phyloP scores from a whole-genome alignment of 2,888 invertebrate genomes.

The Orgyia antiqua region DNA sequence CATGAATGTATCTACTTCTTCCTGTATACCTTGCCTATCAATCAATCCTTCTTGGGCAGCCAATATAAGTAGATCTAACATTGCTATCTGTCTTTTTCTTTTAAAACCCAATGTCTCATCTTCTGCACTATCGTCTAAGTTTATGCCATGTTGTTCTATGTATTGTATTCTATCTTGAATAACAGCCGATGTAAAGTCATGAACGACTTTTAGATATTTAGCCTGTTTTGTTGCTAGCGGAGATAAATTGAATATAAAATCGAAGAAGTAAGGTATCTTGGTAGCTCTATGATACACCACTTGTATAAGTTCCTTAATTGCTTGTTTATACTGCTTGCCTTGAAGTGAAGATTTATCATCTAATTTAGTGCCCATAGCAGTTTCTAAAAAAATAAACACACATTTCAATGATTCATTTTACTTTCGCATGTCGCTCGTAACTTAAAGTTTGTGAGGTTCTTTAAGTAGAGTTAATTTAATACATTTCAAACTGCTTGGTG shows the following conservation, averaged over 20 bases:
- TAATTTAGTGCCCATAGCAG: slow-evolving; percentile 83
- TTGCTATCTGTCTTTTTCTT: slow-evolving; percentile 71
- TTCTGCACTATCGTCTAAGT: slow-evolving; percentile 15
- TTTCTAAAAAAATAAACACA: slow-evolving; percentile 51
- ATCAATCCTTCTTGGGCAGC: slow-evolving; percentile 69
- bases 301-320: slow-evolving; percentile 66
- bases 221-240: slow-evolving; percentile 66
- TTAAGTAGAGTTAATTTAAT: too few relatives aligned
- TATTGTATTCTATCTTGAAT: slow-evolving; percentile 40
- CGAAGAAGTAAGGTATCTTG: slow-evolving; percentile 76
- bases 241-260: slow-evolving; percentile 71
- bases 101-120: slow-evolving; percentile 31
- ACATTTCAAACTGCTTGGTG: too few relatives aligned
- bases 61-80: slow-evolving; percentile 74
- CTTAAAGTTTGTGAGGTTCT: too few relatives aligned
- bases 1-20: slow-evolving; percentile 82
- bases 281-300: slow-evolving; percentile 49
- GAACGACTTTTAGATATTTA: slow-evolving; percentile 44
- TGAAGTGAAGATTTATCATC: slow-evolving; percentile 45
- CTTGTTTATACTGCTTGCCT: slow-evolving; percentile 71
- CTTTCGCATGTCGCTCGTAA: not conserved
- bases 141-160: slow-evolving; percentile 21
- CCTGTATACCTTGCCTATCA: slow-evolving; percentile 73
- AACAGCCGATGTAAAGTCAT: slow-evolving; percentile 59
- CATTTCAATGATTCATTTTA: not conserved